phyloP scores from a whole-genome alignment of 37 sponge, comb jelly and placozoan species.

The Eunapius fragilis region DNA sequence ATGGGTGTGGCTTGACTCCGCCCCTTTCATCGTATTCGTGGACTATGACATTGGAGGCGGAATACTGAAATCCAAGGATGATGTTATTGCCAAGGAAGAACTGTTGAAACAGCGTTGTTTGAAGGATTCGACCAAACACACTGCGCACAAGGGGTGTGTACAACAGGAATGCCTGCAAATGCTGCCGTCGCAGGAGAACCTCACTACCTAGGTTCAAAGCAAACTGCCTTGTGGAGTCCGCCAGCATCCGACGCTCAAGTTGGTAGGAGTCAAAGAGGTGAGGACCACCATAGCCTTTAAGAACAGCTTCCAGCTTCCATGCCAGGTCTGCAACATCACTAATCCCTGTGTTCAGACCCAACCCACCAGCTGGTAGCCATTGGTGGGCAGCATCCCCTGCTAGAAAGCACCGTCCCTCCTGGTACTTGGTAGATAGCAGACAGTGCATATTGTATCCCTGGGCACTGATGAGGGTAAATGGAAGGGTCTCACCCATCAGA shows the following conservation, averaged over 20 bases:
- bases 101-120: background rate
- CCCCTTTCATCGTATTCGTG: conserved; percentile 38
- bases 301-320: conserved; percentile 77
- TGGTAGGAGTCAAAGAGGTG: conserved; percentile 64
- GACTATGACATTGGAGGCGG: conserved; percentile 61
- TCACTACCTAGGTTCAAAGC: conserved; percentile 5
- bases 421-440: conserved; percentile 58
- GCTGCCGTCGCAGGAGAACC: no score
- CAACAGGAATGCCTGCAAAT: no score
- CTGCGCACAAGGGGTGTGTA: no score
- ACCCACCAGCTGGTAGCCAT: conserved; percentile 84
- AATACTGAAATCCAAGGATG: conserved; percentile 69
- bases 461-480: conserved; percentile 29
- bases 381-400: conserved; percentile 84
- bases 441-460: conserved; percentile 70
- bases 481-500: conserved; percentile 34
- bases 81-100: conserved; percentile 8
- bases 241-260: conserved; percentile 53
- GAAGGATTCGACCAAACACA: background rate
- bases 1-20: background rate
- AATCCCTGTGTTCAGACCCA: conserved; percentile 83
- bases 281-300: conserved; percentile 75
- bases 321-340: conserved; percentile 67
- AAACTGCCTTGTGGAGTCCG: conserved; percentile 43
- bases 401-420: conserved; percentile 64